Evolutionary conservation across 2,888 invertebrate genomes (phyloP).

Genomic region (Campaea margaritaria): DNA sequence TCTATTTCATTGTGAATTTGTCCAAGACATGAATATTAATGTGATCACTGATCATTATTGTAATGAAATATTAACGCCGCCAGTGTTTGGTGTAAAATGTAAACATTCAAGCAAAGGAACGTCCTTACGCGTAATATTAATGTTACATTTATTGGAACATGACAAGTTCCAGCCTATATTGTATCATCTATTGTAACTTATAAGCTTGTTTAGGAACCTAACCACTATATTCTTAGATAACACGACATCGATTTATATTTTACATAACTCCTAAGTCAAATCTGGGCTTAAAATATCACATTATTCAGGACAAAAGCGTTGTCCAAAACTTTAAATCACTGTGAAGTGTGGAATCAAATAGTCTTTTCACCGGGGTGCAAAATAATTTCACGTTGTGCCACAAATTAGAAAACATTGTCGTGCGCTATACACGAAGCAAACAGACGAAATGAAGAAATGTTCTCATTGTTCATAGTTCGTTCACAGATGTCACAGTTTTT

Average conservation of each 20-base stretch:
- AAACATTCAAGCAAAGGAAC: constrained; percentile 44
- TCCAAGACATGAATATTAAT: too few species aligned
- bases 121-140: constrained; percentile 45
- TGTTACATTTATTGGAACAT: constrained; percentile 53
- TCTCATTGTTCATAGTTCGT: not conserved
- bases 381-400: constrained; percentile 24
- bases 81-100: constrained; percentile 44
- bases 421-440: constrained; percentile 3
- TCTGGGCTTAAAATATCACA: constrained; percentile 83
- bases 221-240: constrained; percentile 62
- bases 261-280: constrained; percentile 67
- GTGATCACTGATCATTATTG: too few species aligned
- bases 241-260: constrained; percentile 78
- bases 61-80: too few species aligned
- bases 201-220: constrained; percentile 61
- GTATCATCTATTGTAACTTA: constrained; percentile 62
- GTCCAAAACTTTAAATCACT: constrained; percentile 54
- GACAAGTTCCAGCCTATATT: constrained; percentile 48
- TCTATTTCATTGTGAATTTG: too few species aligned
- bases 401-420: constrained; percentile 4
- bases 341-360: constrained; percentile 18
- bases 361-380: constrained; percentile 37
- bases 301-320: constrained; percentile 65
- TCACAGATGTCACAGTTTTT: constrained; percentile 11
- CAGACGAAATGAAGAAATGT: constrained; percentile 8